Evolutionary conservation across 2,113 vertebrate species (phyloP).

Genomic region (Erpornis zantholeuca): DNA sequence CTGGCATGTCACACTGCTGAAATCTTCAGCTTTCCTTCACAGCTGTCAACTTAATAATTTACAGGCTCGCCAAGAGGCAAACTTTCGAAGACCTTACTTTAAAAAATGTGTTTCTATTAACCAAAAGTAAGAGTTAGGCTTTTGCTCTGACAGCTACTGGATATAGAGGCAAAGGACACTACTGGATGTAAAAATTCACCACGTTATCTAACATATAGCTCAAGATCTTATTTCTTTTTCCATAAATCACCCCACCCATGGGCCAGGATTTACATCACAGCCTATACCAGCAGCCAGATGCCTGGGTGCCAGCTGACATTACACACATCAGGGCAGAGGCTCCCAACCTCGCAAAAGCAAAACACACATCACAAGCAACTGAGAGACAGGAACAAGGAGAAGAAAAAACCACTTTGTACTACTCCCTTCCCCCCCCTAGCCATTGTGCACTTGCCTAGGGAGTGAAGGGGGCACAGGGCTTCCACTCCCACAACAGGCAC

Average conservation of each 20-base stretch:
- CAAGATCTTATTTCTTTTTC: background rate
- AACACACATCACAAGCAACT: background rate
- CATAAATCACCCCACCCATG: background rate
- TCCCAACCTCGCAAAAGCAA: background rate
- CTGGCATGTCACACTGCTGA: background rate
- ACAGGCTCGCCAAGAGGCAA: background rate
- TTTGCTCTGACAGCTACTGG: background rate
- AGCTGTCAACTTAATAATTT: background rate
- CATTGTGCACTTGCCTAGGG: background rate
- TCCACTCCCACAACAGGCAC: background rate
- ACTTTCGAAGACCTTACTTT: background rate
- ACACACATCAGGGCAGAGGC: background rate
- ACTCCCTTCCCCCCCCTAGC: background rate
- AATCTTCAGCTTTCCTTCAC: background rate
- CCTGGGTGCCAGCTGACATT: background rate
- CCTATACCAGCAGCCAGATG: background rate
- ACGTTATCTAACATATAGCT: background rate
- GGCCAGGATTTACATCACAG: background rate
- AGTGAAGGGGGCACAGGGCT: background rate
- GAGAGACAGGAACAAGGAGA: background rate
- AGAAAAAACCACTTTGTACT: background rate
- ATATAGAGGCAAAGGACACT: background rate
- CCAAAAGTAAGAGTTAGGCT: background rate
- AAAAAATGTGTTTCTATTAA: background rate
- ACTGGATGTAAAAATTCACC: background rate